phyloP scores from a whole-genome alignment of 2,888 invertebrate species.

The Cylindroiulus punctatus region DNA sequence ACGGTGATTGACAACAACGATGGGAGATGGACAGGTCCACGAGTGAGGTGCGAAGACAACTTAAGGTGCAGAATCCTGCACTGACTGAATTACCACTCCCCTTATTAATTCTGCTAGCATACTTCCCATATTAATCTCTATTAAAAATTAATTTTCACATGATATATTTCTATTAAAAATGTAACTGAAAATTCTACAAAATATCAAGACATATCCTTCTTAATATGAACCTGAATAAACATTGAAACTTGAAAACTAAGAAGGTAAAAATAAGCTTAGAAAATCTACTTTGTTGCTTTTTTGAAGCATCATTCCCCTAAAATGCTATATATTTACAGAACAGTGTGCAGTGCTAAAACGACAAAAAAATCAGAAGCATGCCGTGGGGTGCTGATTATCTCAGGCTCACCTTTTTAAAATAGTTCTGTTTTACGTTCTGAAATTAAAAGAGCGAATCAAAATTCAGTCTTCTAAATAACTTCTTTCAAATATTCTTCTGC shows the following conservation, averaged over 20 bases:
- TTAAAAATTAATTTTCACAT: too few species aligned
- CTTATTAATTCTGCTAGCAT: too few species aligned
- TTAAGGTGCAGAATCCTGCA: neutral
- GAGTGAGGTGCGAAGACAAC: neutral
- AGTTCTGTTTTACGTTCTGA: constrained; percentile 13
- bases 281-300: too few species aligned
- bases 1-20: too few species aligned
- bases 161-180: too few species aligned
- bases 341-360: neutral
- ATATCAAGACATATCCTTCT: neutral
- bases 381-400: neutral
- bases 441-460: neutral
- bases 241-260: too few species aligned
- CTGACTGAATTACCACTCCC: too few species aligned
- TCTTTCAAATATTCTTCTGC: neutral
- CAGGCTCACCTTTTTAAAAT: constrained; percentile 28
- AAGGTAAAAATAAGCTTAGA: too few species aligned
- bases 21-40: neutral
- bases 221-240: too few species aligned
- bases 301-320: too few species aligned
- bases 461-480: neutral
- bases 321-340: neutral
- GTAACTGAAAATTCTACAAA: too few species aligned
- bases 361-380: neutral
- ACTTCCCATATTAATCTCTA: too few species aligned